Percentiles rank a stretch among this genome's conserved stretches.
These are phyloP conservation scores for Gallinago nigripennis DNA, from an alignment of 2,797 vertebrate genomes.

Conservation along the genomic window DNA sequence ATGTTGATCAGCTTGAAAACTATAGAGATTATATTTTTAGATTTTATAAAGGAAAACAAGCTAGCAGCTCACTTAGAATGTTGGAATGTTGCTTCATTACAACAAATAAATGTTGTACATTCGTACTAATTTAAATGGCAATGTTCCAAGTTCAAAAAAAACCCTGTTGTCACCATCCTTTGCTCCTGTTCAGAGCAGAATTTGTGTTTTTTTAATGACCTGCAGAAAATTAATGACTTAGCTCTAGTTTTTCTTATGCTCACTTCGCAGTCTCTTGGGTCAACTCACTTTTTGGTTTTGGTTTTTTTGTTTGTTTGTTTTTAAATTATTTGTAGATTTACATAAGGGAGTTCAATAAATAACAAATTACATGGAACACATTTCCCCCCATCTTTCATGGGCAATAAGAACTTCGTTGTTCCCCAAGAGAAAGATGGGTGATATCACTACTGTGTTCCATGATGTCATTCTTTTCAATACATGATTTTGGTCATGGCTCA, in stretches of 20 bases:
- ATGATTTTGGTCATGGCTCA: neutral
- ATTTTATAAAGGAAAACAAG: neutral
- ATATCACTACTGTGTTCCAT: neutral
- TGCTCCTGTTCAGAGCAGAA: neutral
- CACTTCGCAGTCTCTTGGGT: neutral
- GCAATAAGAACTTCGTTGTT: neutral
- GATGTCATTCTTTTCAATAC: neutral
- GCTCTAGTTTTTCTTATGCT: neutral
- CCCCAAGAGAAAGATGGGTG: neutral
- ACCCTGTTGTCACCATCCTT: neutral
- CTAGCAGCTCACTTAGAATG: neutral
- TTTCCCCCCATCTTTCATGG: neutral
- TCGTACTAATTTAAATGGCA: neutral
- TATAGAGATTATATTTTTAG: neutral
- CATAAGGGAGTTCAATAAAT: neutral
- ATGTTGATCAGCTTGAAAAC: neutral
- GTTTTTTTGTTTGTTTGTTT: too few relatives aligned
- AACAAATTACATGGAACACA: neutral
- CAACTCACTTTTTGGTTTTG: neutral
- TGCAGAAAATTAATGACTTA: neutral
- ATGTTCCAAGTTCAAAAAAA: neutral
- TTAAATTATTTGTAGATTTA: neutral
- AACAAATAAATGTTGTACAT: neutral
- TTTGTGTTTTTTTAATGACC: neutral
- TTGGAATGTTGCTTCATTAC: neutral